Percentiles rank a stretch among this genome's conserved stretches.
These are phyloP conservation scores for Mustelus asterias DNA, from an alignment of 2,113 vertebrate genomes.

Conservation along the genomic window DNA sequence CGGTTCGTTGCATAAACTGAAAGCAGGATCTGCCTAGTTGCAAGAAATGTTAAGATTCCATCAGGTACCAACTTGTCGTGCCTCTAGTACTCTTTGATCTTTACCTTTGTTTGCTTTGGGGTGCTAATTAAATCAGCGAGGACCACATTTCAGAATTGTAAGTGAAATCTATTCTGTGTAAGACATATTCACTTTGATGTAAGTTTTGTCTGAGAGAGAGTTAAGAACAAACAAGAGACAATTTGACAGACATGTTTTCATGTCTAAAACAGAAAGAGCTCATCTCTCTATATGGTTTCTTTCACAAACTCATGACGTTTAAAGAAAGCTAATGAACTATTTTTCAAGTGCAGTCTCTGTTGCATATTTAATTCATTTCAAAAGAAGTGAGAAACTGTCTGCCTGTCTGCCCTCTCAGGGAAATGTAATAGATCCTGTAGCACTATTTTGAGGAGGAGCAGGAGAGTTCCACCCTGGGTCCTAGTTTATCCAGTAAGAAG, in stretches of 20 bases:
- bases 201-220: neutral
- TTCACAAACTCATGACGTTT: neutral
- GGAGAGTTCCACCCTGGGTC: too few relatives aligned
- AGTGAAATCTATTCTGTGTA: neutral
- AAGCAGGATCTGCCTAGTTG: neutral
- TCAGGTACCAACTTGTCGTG: neutral
- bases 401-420: too few relatives aligned
- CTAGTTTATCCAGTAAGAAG: too few relatives aligned
- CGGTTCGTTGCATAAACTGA: neutral
- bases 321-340: neutral
- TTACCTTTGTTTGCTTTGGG: neutral
- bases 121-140: neutral
- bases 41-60: neutral
- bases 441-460: too few relatives aligned
- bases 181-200: neutral
- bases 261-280: neutral
- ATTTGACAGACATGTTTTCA: neutral
- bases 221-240: neutral
- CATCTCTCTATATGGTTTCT: neutral
- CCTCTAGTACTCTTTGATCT: neutral
- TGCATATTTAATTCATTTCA: neutral
- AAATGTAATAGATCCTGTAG: too few relatives aligned
- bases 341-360: neutral
- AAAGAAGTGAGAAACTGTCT: neutral
- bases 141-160: neutral